A percentile compares a stretch with the other conserved stretches of the same genome.
phyloP scores from a whole-genome alignment of 2,888 invertebrate genomes.

The Athripsodes cinereus region DNA sequence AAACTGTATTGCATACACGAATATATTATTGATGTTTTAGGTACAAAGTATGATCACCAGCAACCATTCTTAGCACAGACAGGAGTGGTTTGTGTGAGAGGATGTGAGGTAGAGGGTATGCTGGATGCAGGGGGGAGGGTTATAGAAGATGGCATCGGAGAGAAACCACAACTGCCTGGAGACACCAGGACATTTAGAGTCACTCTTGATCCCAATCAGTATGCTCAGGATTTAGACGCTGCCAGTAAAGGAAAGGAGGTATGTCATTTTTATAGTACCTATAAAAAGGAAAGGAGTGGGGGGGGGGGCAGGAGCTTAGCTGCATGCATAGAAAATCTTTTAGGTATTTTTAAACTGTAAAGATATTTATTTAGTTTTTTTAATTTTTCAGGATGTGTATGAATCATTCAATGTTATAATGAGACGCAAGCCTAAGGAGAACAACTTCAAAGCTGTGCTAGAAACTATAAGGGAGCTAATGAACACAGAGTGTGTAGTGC shows the following conservation, averaged over 20 bases:
- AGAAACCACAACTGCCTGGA: constrained; percentile 78
- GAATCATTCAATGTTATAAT: constrained; percentile 94
- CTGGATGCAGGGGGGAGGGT: constrained; percentile 90
- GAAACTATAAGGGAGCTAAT: constrained; percentile 98
- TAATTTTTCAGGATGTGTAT: constrained; percentile 62
- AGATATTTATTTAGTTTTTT: background rate
- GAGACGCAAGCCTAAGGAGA: constrained; percentile 98
- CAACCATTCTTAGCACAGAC: constrained; percentile 89
- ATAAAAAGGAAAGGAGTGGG: no score
- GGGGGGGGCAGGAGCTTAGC: no score
- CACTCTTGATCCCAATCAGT: constrained; percentile 96
- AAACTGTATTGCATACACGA: no score
- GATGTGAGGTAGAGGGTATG: constrained; percentile 99
- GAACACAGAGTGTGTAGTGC: constrained; percentile 98
- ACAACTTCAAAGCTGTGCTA: constrained; percentile 98
- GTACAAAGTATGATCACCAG: constrained; percentile 74
- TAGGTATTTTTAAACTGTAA: no score
- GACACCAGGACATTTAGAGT: constrained; percentile 90
- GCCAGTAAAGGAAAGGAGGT: constrained; percentile 77
- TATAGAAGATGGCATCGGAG: constrained; percentile 94
- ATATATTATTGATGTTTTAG: constrained; percentile 36
- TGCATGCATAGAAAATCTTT: no score
- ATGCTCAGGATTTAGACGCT: constrained; percentile 83
- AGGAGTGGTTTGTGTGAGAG: constrained; percentile 85
- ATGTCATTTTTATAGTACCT: constrained; percentile 7